These are phyloP conservation scores for Eupithecia exiguata DNA, from an alignment of 2,888 invertebrate species.

Conservation along the genomic window DNA sequence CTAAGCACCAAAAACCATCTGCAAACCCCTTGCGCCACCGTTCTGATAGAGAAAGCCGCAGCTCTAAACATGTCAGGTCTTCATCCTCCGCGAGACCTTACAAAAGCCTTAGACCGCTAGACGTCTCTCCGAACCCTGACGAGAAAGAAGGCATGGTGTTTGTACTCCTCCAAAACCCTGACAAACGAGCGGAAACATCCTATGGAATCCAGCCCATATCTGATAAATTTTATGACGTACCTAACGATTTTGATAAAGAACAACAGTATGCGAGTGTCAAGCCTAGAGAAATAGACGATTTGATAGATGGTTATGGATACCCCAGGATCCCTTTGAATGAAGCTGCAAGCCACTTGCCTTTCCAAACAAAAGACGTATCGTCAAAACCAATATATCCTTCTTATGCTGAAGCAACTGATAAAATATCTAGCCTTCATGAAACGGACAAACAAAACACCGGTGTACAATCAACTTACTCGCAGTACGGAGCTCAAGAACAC, in stretches of 20 bases:
- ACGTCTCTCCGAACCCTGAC: background rate
- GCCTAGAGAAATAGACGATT: background rate
- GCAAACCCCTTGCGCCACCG: background rate
- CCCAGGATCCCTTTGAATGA: background rate
- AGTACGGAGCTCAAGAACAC: background rate
- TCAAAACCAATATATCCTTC: background rate
- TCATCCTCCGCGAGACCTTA: background rate
- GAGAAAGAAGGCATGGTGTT: background rate
- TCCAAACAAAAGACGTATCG: background rate
- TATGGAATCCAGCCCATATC: background rate
- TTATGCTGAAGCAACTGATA: background rate
- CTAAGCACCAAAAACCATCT: background rate
- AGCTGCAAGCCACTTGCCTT: background rate
- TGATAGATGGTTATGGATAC: background rate
- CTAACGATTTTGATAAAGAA: background rate
- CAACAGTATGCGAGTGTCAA: background rate
- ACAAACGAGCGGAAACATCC: background rate
- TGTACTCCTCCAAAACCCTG: background rate
- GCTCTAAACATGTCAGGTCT: background rate
- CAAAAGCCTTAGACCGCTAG: background rate
- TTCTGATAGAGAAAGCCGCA: background rate
- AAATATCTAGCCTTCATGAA: background rate
- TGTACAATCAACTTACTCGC: background rate
- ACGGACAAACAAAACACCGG: background rate
- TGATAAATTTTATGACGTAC: background rate